Evolutionary conservation across 2,113 vertebrate species (phyloP), one percentile per base, ranked within the genome.

Genomic region (Xiphophorus couchianus): DNA sequence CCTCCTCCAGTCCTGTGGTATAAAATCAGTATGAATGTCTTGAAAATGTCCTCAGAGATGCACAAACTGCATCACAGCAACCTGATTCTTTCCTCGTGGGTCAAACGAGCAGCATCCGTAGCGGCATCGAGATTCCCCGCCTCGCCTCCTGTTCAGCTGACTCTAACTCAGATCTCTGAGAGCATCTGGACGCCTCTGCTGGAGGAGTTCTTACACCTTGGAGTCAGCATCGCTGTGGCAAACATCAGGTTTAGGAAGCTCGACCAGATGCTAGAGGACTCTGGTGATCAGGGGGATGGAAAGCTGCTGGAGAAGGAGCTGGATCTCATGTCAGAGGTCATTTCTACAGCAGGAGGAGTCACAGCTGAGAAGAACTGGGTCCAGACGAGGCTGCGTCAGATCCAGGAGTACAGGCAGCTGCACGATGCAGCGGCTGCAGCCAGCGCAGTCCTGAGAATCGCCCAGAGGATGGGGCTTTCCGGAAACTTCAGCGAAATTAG

Each of bases 31-130:
- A 30, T 60, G 33, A 54, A 75, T 6, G 71, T 86, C 37, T 65
- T 89, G 2, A 69, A 76, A 58, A 93, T 93, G 91, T 82, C 91
- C 62, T 5, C 0, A 2, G 70, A 91, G 77, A 95, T 95, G 93
- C 80, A 90, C 68, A 65, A 51, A 15, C 72, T 93, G 19, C 83
- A 15, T 14, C 29, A 74, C n/a, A 95, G 94, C 82, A 91, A 60
- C 81, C 78, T 95, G 60, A 33, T 95, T 42, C 86, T 94, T 33
- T 76, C 74, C 62, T 84, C 44, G 14, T 95, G 94, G 94, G 86
- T 77, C 37, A 69, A 77, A 51, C 73, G 29, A 0, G 85, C 89
- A 4, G 69, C 15, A 0, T n/a, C 14, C 2, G 6, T 77, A 13
- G 66, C 58, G 4, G 51, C 62, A 2, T 1, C 1, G 0, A 58